These are phyloP conservation scores for Yoshiicerus persimilis DNA, from an alignment of 1,140 invertebrate genomes.

Conservation along the genomic window DNA sequence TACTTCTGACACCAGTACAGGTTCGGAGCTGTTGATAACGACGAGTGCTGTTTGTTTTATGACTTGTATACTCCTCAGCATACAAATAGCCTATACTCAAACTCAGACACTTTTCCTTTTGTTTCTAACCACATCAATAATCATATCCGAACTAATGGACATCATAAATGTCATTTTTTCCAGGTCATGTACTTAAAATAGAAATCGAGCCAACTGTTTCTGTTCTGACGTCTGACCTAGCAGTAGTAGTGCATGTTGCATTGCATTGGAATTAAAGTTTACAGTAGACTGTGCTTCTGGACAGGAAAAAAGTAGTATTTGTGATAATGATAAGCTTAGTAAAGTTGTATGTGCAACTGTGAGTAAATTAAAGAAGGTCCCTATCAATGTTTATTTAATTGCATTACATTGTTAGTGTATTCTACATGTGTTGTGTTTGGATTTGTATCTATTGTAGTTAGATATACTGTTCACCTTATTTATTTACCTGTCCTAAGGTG, in stretches of 20 bases:
- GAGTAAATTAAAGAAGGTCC: not conserved
- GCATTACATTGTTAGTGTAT: not conserved
- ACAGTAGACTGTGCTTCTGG: not conserved
- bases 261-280: too few species aligned
- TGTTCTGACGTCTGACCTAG: not conserved
- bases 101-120: not conserved
- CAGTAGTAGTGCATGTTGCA: not conserved
- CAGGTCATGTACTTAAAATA: not conserved
- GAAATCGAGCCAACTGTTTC: not conserved
- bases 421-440: not conserved
- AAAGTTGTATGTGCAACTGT: not conserved
- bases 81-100: not conserved
- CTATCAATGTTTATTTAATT: not conserved
- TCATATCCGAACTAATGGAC: not conserved
- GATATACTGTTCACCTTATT: too few species aligned
- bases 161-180: constrained; percentile 9
- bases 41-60: not conserved
- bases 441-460: too few species aligned
- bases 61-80: not conserved
- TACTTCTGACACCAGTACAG: not conserved
- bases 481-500: too few species aligned
- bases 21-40: not conserved
- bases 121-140: not conserved
- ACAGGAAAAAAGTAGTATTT: not conserved
- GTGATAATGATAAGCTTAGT: not conserved